These are phyloP conservation scores for Drosophila prostipennis DNA, from an alignment of 2,888 invertebrate species.

Conservation along the genomic window DNA sequence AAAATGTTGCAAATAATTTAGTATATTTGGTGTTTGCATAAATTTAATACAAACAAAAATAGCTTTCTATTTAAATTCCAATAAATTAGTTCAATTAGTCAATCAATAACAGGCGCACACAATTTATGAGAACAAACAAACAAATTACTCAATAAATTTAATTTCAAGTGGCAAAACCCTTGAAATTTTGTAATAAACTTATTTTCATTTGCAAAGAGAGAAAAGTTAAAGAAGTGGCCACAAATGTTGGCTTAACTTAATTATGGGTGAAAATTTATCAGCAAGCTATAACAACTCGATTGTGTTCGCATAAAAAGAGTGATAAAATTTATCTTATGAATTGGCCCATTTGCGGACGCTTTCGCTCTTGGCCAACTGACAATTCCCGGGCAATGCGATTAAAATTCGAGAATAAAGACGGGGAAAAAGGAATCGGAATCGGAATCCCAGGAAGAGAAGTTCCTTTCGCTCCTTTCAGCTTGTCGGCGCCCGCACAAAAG, in stretches of 20 bases:
- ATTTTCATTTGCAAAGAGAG: background rate
- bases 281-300: constrained; percentile 29
- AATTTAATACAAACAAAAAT: background rate
- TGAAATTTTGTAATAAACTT: background rate
- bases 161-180: background rate
- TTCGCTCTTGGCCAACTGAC: constrained; percentile 25
- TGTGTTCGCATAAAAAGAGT: constrained; percentile 27
- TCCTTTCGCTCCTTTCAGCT: constrained; percentile 7
- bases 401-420: constrained; percentile 36
- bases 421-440: background rate
- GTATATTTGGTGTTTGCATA: too few relatives aligned
- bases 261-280: constrained; percentile 7
- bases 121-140: background rate
- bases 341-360: constrained; percentile 13
- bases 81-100: background rate
- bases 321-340: constrained; percentile 23
- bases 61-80: background rate
- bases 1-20: too few relatives aligned
- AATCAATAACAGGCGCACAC: background rate
- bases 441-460: constrained; percentile 22
- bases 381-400: constrained; percentile 26
- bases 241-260: constrained; percentile 4
- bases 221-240: background rate
- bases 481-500: constrained; percentile 61
- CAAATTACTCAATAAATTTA: background rate